Conservation (phyloP, 2,888 invertebrate genomes). For the Tuberolachnus salignus region DNA sequence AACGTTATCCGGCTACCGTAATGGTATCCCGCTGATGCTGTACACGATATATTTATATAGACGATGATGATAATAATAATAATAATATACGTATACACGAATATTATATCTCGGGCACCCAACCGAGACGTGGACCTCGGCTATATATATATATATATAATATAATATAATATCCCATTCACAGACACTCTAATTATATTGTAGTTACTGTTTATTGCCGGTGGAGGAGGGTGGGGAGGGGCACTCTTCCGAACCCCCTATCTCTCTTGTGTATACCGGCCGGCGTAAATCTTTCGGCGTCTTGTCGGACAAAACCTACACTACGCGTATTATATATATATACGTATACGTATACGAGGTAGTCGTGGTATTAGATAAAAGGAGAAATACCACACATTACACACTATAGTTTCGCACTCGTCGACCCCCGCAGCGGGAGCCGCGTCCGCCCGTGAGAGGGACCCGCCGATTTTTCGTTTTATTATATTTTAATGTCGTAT, state of each 20-base stretch:
- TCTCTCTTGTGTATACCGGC: background rate
- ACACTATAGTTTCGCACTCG: slow-evolving; percentile 20
- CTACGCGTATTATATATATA: background rate
- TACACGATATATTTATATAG: background rate
- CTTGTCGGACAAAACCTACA: background rate
- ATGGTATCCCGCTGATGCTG: slow-evolving; percentile 53
- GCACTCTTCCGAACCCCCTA: too few species aligned
- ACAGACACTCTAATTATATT: slow-evolving; percentile 44
- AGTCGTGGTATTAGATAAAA: background rate
- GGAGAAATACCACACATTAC: background rate
- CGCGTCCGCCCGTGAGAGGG: background rate
- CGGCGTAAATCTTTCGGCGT: background rate
- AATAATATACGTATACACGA: background rate
- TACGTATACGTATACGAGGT: background rate
- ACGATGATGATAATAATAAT: background rate
- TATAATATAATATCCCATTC: slow-evolving; percentile 26
- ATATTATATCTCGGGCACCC: slow-evolving; percentile 44
- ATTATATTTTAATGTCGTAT: too few species aligned
- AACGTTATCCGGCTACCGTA: slow-evolving; percentile 54
- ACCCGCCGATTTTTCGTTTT: background rate
- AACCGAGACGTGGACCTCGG: slow-evolving; percentile 38
- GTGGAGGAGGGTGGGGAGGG: too few species aligned
- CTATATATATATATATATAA: background rate
- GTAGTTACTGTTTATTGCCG: slow-evolving; percentile 53
- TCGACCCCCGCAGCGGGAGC: background rate